Conservation (phyloP, 2,797 vertebrate species). For the Amazona ochrocephala region DNA sequence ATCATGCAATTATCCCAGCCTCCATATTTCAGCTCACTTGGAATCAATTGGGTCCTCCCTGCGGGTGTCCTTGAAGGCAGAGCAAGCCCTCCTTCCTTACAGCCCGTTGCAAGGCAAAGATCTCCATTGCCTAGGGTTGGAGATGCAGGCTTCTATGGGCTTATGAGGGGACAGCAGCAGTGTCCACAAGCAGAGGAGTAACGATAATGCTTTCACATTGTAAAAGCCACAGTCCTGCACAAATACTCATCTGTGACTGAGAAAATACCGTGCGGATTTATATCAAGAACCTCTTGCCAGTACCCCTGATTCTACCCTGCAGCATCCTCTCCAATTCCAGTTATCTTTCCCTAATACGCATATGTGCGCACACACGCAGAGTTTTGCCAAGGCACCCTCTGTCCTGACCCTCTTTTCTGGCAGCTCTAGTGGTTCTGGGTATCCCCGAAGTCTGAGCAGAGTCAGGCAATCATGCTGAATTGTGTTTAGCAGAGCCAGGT, state of each 20-base stretch:
- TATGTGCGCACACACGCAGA: not conserved
- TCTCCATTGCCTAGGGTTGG: not conserved
- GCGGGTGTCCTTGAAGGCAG: fast-evolving
- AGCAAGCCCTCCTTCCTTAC: not conserved
- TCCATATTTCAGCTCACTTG: not conserved
- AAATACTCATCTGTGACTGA: not conserved
- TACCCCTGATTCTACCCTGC: not conserved
- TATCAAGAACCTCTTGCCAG: not conserved
- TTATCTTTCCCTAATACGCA: conserved; percentile 13
- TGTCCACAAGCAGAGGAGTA: fast-evolving
- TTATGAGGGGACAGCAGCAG: not conserved
- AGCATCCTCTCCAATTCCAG: not conserved
- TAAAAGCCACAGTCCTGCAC: not conserved
- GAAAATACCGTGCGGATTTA: not conserved
- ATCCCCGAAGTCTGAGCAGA: conserved; percentile 61
- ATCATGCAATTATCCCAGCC: conserved; percentile 35
- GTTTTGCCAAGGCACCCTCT: conserved; percentile 39
- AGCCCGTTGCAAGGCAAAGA: not conserved
- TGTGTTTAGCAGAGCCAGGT: conserved; percentile 72
- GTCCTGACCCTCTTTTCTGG: conserved; percentile 61
- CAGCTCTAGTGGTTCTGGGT: conserved; percentile 52
- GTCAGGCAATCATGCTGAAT: conserved; percentile 77
- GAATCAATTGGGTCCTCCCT: not conserved
- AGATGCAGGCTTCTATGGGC: not conserved
- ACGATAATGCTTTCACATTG: not conserved